These are phyloP conservation scores for Eueides isabella DNA, from an alignment of 1,140 invertebrate genomes.

Conservation along the genomic window DNA sequence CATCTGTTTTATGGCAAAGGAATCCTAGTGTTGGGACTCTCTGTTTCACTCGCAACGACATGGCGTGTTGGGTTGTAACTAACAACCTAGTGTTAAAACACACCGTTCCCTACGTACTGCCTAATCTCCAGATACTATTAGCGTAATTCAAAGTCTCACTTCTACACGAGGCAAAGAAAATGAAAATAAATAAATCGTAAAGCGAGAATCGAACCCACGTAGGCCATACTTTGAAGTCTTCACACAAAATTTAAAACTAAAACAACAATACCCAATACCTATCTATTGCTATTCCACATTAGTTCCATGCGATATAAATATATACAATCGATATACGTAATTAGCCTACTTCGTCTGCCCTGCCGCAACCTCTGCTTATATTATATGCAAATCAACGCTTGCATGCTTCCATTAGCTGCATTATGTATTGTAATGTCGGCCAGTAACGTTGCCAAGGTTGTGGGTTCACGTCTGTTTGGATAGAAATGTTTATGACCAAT, in stretches of 20 bases:
- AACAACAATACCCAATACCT: neutral
- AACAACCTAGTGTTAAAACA: no score
- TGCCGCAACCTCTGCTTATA: slow-evolving; percentile 17
- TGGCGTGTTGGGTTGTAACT: no score
- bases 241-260: neutral
- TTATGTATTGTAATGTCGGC: neutral
- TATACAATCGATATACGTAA: neutral
- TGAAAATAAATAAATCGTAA: no score
- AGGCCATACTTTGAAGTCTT: neutral
- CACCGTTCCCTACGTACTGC: no score
- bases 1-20: neutral
- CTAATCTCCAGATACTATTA: no score
- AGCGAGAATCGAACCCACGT: neutral
- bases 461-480: neutral
- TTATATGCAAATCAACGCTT: slow-evolving; percentile 19
- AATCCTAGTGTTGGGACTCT: no score
- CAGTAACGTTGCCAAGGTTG: neutral
- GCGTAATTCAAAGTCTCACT: no score
- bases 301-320: neutral
- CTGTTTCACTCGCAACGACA: no score
- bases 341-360: slow-evolving; percentile 20
- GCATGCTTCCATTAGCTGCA: neutral
- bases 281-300: neutral
- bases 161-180: no score
- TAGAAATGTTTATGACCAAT: neutral